Evolutionary conservation across 2,888 invertebrate genomes (phyloP), one percentile per base, ranked within the genome.

Genomic region (Agrenia bidenticulata): DNA sequence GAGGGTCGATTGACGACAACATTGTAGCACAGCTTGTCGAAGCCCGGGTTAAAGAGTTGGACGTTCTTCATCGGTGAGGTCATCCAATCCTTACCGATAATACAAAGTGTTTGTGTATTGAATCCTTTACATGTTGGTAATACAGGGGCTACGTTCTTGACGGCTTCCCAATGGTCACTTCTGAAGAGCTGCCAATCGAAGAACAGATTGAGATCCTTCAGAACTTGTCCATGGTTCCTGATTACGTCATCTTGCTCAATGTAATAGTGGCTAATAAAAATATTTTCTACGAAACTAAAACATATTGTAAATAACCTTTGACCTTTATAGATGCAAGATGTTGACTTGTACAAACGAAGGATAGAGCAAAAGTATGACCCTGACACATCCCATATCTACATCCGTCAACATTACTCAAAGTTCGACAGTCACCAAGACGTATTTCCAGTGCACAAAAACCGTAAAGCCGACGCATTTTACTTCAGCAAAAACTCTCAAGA

Each of bases 81-180:
- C 2, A 53, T 24, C n/a, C 7, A 17, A 60, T 51, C n/a, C n/a
- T n/a, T n/a, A n/a, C n/a, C n/a, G n/a, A n/a, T n/a, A n/a, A n/a
- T n/a, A n/a, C n/a, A n/a, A n/a, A n/a, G n/a, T n/a, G n/a, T n/a
- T n/a, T n/a, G n/a, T 55, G 50, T 55, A 17, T 27, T 32, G 17
- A 45, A 42, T 32, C 11, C 11, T 42, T 17, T 39, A 24, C 4
- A 42, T 2, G 2, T n/a, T 19, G 45, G 15, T 19, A 11, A 32
- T 54, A 7, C 59, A 71, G 85, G 77, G 88, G 88, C 9, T 88
- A 85, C 81, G 82, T 88, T 1, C 78, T 88, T 70, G 85, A 85
- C 64, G 88, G 87, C 7, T 79, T 88, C 67, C 88, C 88, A 21
- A 77, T 88, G 41, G 81, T 87, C n/a, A 81, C 83, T 1, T 82